Evolutionary conservation across 2,888 invertebrate genomes (phyloP).

Genomic region (Drosophila ustulata): DNA sequence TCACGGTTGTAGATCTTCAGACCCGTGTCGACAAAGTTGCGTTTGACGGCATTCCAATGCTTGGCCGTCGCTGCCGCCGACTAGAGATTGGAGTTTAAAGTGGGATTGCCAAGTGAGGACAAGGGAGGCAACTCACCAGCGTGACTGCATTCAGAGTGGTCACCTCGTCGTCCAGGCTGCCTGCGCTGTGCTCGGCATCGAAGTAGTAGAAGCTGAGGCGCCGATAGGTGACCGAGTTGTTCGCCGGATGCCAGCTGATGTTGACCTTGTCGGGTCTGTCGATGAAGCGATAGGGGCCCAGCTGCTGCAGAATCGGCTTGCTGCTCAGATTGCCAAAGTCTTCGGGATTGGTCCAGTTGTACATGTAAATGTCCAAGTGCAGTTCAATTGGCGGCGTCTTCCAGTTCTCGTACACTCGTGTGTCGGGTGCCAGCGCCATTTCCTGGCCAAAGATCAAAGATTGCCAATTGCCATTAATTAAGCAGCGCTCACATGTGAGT

Average conservation of each 20-base stretch:
- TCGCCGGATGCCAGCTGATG: conserved; percentile 89
- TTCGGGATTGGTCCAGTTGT: conserved; percentile 93
- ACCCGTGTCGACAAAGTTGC: conserved; percentile 87
- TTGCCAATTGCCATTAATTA: conserved; percentile 68
- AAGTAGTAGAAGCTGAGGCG: conserved; percentile 90
- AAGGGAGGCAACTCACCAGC: conserved; percentile 86
- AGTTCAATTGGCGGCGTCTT: conserved; percentile 88
- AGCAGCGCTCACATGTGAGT: conserved; percentile 56
- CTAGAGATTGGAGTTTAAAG: conserved; percentile 72
- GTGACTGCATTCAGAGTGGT: conserved; percentile 92
- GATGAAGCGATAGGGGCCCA: conserved; percentile 89
- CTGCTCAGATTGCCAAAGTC: conserved; percentile 86
- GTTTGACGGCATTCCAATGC: conserved; percentile 87
- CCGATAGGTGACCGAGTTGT: conserved; percentile 90
- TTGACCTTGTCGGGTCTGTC: conserved; percentile 91
- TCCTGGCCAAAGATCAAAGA: conserved; percentile 85
- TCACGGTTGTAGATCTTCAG: conserved; percentile 87
- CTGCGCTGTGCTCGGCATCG: conserved; percentile 88
- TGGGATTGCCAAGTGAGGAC: background rate
- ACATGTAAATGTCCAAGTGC: conserved; percentile 89
- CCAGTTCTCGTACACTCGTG: conserved; percentile 90
- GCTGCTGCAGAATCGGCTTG: conserved; percentile 86
- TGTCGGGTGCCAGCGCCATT: conserved; percentile 87
- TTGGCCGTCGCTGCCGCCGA: conserved; percentile 86
- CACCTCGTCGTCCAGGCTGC: conserved; percentile 89